These are phyloP conservation scores for Rostratula benghalensis DNA, from an alignment of 2,113 vertebrate genomes.

Conservation along the genomic window DNA sequence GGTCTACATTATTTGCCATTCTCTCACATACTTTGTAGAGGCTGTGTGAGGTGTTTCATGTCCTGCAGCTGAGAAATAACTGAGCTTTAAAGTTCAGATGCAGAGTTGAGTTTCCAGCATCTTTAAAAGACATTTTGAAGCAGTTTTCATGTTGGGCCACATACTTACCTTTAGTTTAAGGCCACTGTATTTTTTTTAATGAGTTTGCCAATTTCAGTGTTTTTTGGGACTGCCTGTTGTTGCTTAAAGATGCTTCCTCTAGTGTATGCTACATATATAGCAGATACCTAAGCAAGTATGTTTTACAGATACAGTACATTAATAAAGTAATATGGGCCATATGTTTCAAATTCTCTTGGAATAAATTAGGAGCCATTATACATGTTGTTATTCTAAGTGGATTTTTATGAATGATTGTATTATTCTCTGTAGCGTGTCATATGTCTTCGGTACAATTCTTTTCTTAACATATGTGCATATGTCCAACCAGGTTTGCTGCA, in stretches of 20 bases:
- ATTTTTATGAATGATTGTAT: slow-evolving; percentile 13
- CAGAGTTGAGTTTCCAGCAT: not conserved
- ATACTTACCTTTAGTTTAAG: not conserved
- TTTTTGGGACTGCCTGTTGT: not conserved
- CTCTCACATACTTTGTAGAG: not conserved
- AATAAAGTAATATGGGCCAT: slow-evolving; percentile 9
- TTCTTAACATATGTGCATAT: not conserved
- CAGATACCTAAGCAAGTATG: not conserved
- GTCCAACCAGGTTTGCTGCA: not conserved
- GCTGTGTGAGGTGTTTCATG: not conserved
- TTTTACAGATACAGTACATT: slow-evolving; percentile 16
- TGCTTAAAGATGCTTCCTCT: not conserved
- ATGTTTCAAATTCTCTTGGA: slow-evolving; percentile 39
- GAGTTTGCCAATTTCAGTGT: not conserved
- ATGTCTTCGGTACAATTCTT: not conserved
- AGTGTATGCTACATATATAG: not conserved
- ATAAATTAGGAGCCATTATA: slow-evolving; percentile 42
- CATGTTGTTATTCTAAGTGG: not conserved
- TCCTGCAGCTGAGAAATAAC: not conserved
- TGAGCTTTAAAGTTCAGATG: not conserved
- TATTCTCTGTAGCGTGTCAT: not conserved
- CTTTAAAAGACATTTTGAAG: not conserved
- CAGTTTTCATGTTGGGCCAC: not conserved
- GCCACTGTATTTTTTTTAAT: not conserved
- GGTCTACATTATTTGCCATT: not conserved